A percentile compares a stretch with the other conserved stretches of the same genome.
phyloP scores from a whole-genome alignment of 2,888 invertebrate species.

The Griposia aprilina region DNA sequence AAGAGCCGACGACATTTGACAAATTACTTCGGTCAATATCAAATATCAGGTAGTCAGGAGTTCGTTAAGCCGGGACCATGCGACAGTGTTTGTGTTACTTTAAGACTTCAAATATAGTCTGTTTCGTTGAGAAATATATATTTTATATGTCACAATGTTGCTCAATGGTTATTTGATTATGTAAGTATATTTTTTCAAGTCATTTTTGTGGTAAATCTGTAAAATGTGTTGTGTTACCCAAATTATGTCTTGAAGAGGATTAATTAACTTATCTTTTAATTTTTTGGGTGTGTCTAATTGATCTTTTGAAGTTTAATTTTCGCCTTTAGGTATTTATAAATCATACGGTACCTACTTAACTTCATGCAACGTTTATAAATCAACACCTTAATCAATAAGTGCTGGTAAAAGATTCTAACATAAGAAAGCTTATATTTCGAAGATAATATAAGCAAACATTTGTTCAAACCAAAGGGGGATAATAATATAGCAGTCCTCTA shows the following conservation, averaged over 20 bases:
- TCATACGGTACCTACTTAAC: too few species aligned
- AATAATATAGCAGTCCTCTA: too few species aligned
- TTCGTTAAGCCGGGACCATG: constrained; percentile 22
- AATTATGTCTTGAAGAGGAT: neutral
- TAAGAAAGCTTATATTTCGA: neutral
- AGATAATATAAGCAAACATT: neutral
- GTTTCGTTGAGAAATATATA: constrained; percentile 12
- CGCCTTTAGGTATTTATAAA: neutral
- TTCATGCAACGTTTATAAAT: neutral
- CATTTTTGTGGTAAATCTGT: neutral
- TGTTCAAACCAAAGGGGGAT: neutral
- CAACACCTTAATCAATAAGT: neutral
- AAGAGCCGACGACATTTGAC: constrained; percentile 37
- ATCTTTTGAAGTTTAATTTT: neutral
- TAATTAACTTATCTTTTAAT: too few species aligned
- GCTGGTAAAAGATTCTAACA: neutral
- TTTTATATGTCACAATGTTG: constrained; percentile 44
- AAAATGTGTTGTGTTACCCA: neutral
- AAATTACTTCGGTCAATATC: constrained; percentile 58
- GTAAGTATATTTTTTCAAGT: constrained; percentile 46
- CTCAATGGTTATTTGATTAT: constrained; percentile 35
- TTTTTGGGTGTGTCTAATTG: neutral
- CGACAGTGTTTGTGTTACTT: constrained; percentile 43
- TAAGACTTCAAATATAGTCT: constrained; percentile 28
- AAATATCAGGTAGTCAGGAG: constrained; percentile 46